These are phyloP conservation scores for Podargus strigoides DNA, from an alignment of 2,797 vertebrate genomes.

Conservation along the genomic window DNA sequence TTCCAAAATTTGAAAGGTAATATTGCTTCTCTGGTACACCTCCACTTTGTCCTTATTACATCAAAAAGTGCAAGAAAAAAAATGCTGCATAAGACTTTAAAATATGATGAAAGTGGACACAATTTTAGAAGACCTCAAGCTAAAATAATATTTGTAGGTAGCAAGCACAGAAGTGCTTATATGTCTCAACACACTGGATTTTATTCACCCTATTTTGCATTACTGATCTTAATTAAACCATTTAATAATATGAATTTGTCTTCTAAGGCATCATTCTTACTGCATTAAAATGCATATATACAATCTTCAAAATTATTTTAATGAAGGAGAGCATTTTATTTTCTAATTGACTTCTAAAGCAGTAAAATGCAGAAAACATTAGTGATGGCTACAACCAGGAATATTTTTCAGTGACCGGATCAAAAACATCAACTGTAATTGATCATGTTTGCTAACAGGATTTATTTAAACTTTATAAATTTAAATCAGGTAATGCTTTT, in stretches of 20 bases:
- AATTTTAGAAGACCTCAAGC: background rate
- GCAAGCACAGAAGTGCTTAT: background rate
- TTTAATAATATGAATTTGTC: conserved; percentile 13
- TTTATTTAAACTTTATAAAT: background rate
- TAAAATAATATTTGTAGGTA: conserved; percentile 8
- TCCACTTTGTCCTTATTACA: background rate
- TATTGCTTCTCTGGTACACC: background rate
- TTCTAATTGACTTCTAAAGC: conserved; percentile 36
- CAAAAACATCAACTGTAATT: background rate
- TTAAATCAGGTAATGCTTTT: background rate
- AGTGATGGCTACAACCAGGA: background rate
- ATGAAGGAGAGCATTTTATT: conserved; percentile 38
- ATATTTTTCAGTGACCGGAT: background rate
- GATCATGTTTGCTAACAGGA: background rate
- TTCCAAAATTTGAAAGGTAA: background rate
- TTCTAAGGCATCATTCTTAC: conserved; percentile 11
- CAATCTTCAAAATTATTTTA: conserved; percentile 15
- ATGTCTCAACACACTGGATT: background rate
- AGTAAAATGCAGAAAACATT: conserved; percentile 22
- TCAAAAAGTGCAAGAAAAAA: background rate
- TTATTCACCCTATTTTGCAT: conserved; percentile 12
- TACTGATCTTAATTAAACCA: conserved; percentile 49
- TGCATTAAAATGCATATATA: conserved; percentile 46
- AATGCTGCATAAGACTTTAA: background rate
- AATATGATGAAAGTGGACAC: background rate